Evolutionary conservation across 1,140 invertebrate species (phyloP).

Genomic region (Drosophila pruinosa): DNA sequence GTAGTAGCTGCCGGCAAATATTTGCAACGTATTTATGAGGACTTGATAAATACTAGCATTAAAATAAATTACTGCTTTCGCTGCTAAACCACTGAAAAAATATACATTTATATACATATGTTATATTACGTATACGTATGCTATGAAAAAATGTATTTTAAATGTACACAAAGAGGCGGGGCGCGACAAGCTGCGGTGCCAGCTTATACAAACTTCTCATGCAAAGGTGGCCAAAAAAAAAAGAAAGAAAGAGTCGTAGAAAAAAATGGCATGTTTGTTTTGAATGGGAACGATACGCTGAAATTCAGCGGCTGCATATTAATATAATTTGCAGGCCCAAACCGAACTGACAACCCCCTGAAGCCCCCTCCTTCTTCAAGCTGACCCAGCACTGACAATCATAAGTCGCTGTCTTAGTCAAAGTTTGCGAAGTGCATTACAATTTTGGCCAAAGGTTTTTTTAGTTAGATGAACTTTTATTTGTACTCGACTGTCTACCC

Average conservation of each 20-base stretch:
- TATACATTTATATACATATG: background rate
- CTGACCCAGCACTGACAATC: conserved; percentile 11
- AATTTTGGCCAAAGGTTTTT: conserved; percentile 39
- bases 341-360: conserved; percentile 5
- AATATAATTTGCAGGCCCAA: conserved; percentile 76
- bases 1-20: conserved; percentile 34
- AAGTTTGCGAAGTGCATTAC: conserved; percentile 69
- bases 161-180: conserved; percentile 49
- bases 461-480: conserved; percentile 39
- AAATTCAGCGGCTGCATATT: conserved; percentile 67
- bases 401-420: conserved; percentile 19
- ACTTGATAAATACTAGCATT: conserved; percentile 78
- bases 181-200: conserved; percentile 1
- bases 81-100: conserved; percentile 29
- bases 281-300: conserved; percentile 21
- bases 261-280: conserved; percentile 54
- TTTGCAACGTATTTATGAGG: conserved; percentile 33
- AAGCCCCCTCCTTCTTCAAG: too few relatives aligned
- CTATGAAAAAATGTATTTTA: conserved; percentile 44
- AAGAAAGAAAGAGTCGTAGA: conserved; percentile 5
- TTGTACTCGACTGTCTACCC: conserved; percentile 1
- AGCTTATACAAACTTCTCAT: conserved; percentile 55
- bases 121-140: conserved; percentile 9
- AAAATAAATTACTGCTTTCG: conserved; percentile 79
- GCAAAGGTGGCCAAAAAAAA: conserved; percentile 42